Evolutionary conservation across 2,797 vertebrate species (phyloP).

Genomic region (Otolemur crassicaudatus): DNA sequence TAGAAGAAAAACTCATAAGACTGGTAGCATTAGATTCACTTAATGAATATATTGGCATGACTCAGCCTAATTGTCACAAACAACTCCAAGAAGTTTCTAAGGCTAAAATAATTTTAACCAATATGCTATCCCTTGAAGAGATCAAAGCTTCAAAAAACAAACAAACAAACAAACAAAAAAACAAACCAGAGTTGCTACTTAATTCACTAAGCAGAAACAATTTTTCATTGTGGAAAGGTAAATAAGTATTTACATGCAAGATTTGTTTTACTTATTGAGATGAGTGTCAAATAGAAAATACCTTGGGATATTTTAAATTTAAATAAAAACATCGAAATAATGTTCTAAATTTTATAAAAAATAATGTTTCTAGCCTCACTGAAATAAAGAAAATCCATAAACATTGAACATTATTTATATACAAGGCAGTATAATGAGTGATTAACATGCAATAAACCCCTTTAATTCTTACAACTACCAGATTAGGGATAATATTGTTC

Average conservation of each 20-base stretch:
- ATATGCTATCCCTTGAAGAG: not conserved
- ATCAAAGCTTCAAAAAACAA: not conserved
- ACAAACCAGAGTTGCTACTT: not conserved
- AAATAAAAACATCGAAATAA: not conserved
- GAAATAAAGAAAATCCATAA: not conserved
- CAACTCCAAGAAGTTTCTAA: not conserved
- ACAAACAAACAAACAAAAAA: too few species aligned
- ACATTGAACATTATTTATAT: not conserved
- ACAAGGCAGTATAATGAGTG: not conserved
- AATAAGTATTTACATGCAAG: not conserved
- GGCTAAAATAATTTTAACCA: not conserved
- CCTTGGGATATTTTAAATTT: not conserved
- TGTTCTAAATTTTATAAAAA: not conserved
- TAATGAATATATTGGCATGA: not conserved
- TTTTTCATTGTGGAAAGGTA: slow-evolving; percentile 23
- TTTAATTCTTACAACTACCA: not conserved
- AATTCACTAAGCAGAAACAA: slow-evolving; percentile 1
- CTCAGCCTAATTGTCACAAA: not conserved
- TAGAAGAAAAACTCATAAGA: not conserved
- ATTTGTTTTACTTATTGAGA: not conserved
- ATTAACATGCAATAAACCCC: not conserved
- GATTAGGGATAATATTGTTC: not conserved
- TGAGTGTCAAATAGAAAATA: slow-evolving; percentile 26
- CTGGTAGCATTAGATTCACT: not conserved
- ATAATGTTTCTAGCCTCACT: not conserved